These are phyloP conservation scores for Scaptomyza cyrtandrae DNA, from an alignment of 2,888 invertebrate genomes.

Conservation along the genomic window DNA sequence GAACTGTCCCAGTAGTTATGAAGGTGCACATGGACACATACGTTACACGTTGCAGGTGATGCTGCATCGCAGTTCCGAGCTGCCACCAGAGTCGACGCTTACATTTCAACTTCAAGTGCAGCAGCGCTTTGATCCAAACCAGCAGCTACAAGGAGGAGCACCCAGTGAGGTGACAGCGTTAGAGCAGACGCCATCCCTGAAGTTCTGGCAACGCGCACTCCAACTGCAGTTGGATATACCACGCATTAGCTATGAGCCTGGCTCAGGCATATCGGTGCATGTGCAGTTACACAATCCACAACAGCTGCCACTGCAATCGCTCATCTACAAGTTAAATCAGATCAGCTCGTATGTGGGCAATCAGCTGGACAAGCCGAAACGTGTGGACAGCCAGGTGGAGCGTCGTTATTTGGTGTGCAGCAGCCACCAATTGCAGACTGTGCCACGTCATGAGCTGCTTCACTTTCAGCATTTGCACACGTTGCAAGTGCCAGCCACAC, in stretches of 20 bases:
- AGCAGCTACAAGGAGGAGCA: conserved; percentile 12
- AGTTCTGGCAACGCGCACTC: conserved; percentile 63
- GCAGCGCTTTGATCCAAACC: conserved; percentile 24
- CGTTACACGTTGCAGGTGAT: conserved; percentile 73
- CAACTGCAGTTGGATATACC: neutral
- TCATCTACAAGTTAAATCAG: conserved; percentile 72
- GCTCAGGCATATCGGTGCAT: conserved; percentile 74
- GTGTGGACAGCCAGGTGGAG: conserved; percentile 49
- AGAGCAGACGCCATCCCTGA: conserved; percentile 60
- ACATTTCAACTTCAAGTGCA: conserved; percentile 44
- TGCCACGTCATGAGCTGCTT: conserved; percentile 44
- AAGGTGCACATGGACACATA: conserved; percentile 72
- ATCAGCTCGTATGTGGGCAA: conserved; percentile 63
- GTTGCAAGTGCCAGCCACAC: conserved; percentile 64
- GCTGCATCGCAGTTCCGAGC: conserved; percentile 53
- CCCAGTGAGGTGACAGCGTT: conserved; percentile 42
- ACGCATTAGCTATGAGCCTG: conserved; percentile 55
- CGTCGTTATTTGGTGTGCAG: conserved; percentile 52
- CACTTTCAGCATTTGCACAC: conserved; percentile 70
- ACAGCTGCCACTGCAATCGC: conserved; percentile 56
- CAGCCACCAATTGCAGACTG: conserved; percentile 47
- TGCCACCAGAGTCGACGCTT: conserved; percentile 24
- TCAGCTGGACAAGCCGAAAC: conserved; percentile 55
- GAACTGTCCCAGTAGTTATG: conserved; percentile 73
- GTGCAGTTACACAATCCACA: conserved; percentile 70